Percentiles rank a stretch among this genome's conserved stretches.
Evolutionary conservation across 2,797 vertebrate genomes (phyloP).

Genomic region (Bradypodion pumilum): DNA sequence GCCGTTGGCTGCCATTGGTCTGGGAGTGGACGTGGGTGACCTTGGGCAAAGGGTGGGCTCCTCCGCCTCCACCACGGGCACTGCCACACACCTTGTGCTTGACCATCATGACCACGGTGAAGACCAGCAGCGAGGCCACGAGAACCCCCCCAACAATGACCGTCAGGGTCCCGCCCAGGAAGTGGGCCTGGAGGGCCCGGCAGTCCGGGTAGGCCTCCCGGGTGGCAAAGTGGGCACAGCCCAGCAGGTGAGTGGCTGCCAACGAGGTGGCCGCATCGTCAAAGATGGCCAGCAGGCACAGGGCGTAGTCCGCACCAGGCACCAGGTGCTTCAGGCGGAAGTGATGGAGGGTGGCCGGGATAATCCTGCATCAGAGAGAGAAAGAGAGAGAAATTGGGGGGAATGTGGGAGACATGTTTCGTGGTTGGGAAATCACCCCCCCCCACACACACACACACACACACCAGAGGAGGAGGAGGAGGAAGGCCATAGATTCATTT

Average conservation of each 20-base stretch:
- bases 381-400: background rate
- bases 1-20: conserved; percentile 74
- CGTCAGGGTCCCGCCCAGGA: conserved; percentile 90
- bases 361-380: conserved; percentile 76
- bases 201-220: conserved; percentile 87
- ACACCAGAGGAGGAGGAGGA: too few relatives aligned
- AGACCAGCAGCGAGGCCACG: conserved; percentile 89
- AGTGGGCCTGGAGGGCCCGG: conserved; percentile 88
- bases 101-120: conserved; percentile 91
- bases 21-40: conserved; percentile 79
- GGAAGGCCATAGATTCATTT: too few relatives aligned
- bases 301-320: conserved; percentile 87
- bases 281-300: conserved; percentile 90
- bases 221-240: conserved; percentile 89
- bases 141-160: conserved; percentile 89
- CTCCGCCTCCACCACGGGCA: conserved; percentile 50
- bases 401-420: too few relatives aligned
- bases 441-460: too few relatives aligned
- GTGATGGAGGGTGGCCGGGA: conserved; percentile 84
- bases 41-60: conserved; percentile 78
- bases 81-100: conserved; percentile 84
- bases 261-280: conserved; percentile 85
- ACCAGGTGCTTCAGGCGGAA: conserved; percentile 90
- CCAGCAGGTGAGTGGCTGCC: conserved; percentile 87
- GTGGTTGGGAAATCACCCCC: too few relatives aligned